Percentiles rank a stretch among this genome's conserved stretches.
phyloP scores from a whole-genome alignment of 2,888 invertebrate genomes.

The Octonoba sinensis region DNA sequence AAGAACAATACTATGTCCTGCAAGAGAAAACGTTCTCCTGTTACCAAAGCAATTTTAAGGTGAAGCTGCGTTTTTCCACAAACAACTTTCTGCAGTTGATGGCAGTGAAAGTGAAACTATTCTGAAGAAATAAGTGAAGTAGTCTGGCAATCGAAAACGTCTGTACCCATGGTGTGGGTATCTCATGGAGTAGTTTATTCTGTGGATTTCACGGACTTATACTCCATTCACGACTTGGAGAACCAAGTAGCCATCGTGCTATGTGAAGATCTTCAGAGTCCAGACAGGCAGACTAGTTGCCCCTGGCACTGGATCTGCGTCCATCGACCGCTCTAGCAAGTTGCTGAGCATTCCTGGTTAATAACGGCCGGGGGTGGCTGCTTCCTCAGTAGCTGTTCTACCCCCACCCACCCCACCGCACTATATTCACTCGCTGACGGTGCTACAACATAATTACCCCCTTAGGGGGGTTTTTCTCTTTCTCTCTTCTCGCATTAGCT shows the following conservation, averaged over 20 bases:
- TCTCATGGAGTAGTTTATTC: too few species aligned
- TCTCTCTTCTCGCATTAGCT: conserved; percentile 53
- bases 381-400: conserved; percentile 47
- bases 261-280: conserved; percentile 30
- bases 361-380: conserved; percentile 59
- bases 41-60: too few species aligned
- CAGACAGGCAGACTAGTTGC: conserved; percentile 51
- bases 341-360: conserved; percentile 60
- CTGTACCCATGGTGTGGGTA: too few species aligned
- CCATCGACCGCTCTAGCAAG: conserved; percentile 53
- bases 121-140: too few species aligned
- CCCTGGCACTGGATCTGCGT: conserved; percentile 35
- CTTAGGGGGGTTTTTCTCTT: conserved; percentile 20
- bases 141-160: too few species aligned
- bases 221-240: conserved; percentile 29
- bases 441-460: conserved; percentile 60
- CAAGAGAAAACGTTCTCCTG: too few species aligned
- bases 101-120: too few species aligned
- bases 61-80: too few species aligned
- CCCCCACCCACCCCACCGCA: conserved; percentile 31
- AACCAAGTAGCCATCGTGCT: conserved; percentile 4
- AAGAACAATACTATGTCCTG: too few species aligned
- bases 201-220: too few species aligned
- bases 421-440: conserved; percentile 35
- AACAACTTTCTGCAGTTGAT: too few species aligned